phyloP scores from a whole-genome alignment of 2,888 invertebrate genomes.

The Habrosyne pyritoides region DNA sequence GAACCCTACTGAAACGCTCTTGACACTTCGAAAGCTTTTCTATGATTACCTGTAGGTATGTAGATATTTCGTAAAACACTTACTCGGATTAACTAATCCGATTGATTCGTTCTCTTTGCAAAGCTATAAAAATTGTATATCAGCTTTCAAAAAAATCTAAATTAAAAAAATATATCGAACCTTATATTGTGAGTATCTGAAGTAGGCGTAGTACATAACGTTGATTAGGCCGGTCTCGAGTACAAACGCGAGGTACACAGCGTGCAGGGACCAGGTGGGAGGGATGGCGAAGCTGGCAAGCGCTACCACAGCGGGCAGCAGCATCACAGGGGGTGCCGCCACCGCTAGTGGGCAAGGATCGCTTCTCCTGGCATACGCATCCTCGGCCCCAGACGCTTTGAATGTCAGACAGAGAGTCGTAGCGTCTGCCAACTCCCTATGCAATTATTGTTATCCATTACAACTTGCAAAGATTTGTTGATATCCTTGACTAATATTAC shows the following conservation, averaged over 20 bases:
- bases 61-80: too few species aligned
- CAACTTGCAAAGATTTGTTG: slow-evolving; percentile 7
- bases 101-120: too few species aligned
- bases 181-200: slow-evolving; percentile 65
- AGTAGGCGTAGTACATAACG: slow-evolving; percentile 61
- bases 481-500: too few species aligned
- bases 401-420: slow-evolving; percentile 72
- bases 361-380: slow-evolving; percentile 55
- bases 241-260: slow-evolving; percentile 63
- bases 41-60: too few species aligned
- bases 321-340: slow-evolving; percentile 68
- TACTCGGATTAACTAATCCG: too few species aligned
- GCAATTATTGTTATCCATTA: slow-evolving; percentile 21
- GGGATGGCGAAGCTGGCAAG: slow-evolving; percentile 67
- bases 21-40: too few species aligned
- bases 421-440: slow-evolving; percentile 72
- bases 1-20: too few species aligned
- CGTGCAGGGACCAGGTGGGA: slow-evolving; percentile 58
- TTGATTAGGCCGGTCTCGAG: slow-evolving; percentile 65
- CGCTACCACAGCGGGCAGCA: slow-evolving; percentile 69
- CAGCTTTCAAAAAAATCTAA: not conserved
- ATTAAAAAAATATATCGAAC: slow-evolving; percentile 32
- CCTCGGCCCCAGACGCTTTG: slow-evolving; percentile 61
- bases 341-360: slow-evolving; percentile 67
- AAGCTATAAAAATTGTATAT: too few species aligned